A percentile compares a stretch with the other conserved stretches of the same genome.
Conservation (phyloP, 1,140 invertebrate species). For the Brachionus manjavacas region DNA sequence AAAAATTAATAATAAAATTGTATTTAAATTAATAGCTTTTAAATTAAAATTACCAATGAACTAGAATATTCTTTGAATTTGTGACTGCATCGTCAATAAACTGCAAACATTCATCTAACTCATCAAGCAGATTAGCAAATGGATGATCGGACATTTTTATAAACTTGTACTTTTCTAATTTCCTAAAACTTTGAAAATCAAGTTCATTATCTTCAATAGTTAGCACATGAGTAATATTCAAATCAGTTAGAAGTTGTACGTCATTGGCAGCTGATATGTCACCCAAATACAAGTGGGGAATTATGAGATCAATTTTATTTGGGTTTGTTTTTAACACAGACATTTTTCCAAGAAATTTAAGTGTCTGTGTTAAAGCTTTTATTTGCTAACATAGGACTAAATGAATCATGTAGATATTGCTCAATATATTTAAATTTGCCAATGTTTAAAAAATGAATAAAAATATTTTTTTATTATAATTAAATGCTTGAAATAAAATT, state of each 20-base stretch:
- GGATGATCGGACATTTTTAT: not conserved
- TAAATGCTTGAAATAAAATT: no score
- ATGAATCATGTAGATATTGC: not conserved
- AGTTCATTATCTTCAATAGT: not conserved
- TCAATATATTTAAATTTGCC: not conserved
- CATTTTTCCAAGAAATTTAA: no score
- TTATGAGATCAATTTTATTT: not conserved
- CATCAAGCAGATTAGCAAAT: not conserved
- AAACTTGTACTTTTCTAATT: slow-evolving; percentile 8
- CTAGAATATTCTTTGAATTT: slow-evolving; percentile 2
- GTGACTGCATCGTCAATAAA: not conserved
- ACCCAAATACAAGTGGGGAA: not conserved
- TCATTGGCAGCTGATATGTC: not conserved
- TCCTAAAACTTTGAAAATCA: not conserved
- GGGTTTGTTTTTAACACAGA: not conserved
- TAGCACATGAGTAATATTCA: not conserved
- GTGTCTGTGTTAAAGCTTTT: not conserved
- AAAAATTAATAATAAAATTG: no score
- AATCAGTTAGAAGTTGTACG: not conserved
- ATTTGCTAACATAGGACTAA: not conserved
- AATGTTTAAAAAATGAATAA: no score
- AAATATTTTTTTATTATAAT: no score
- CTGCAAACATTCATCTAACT: not conserved
- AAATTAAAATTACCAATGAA: slow-evolving; percentile 11
- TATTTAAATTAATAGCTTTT: no score